A percentile compares a stretch with the other conserved stretches of the same genome.
These are phyloP conservation scores for Leucophora obtusa DNA, from an alignment of 2,888 invertebrate species.

Conservation along the genomic window DNA sequence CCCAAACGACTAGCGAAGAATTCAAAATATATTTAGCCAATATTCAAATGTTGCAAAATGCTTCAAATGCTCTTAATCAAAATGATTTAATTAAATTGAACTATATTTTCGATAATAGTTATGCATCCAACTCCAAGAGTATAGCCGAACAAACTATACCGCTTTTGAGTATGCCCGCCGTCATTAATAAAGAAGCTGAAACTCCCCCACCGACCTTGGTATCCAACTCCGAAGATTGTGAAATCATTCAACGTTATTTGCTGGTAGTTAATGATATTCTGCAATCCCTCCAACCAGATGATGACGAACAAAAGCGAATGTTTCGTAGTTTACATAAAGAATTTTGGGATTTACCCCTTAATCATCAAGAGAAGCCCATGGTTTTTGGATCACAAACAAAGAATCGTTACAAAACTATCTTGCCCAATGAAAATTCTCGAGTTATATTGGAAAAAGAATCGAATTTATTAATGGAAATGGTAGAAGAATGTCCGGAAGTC, in stretches of 20 bases:
- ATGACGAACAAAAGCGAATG: conserved; percentile 82
- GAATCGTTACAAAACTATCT: conserved; percentile 92
- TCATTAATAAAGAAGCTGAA: conserved; percentile 67
- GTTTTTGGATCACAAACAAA: conserved; percentile 93
- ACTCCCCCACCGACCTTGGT: conserved; percentile 70
- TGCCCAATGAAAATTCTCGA: conserved; percentile 93
- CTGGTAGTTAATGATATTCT: conserved; percentile 68
- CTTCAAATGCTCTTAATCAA: conserved; percentile 83
- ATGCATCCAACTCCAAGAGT: conserved; percentile 67
- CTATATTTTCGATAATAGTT: conserved; percentile 80
- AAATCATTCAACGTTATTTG: conserved; percentile 71
- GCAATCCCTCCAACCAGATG: conserved; percentile 78
- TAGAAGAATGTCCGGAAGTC: conserved; percentile 40
- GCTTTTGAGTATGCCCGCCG: conserved; percentile 53
- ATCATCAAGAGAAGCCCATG: conserved; percentile 93
- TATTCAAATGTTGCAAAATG: conserved; percentile 86
- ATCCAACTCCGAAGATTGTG: conserved; percentile 73
- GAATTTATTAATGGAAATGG: conserved; percentile 67
- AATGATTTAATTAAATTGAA: conserved; percentile 82
- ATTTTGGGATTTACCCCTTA: conserved; percentile 96
- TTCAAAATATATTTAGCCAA: conserved; percentile 86
- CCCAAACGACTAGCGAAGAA: conserved; percentile 84
- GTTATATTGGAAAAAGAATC: conserved; percentile 82
- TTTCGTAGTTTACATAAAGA: conserved; percentile 88
- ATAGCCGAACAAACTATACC: conserved; percentile 61